Percentiles rank a stretch among this genome's conserved stretches.
phyloP scores from a whole-genome alignment of 2,113 vertebrate species.

The Clarias gariepinus region DNA sequence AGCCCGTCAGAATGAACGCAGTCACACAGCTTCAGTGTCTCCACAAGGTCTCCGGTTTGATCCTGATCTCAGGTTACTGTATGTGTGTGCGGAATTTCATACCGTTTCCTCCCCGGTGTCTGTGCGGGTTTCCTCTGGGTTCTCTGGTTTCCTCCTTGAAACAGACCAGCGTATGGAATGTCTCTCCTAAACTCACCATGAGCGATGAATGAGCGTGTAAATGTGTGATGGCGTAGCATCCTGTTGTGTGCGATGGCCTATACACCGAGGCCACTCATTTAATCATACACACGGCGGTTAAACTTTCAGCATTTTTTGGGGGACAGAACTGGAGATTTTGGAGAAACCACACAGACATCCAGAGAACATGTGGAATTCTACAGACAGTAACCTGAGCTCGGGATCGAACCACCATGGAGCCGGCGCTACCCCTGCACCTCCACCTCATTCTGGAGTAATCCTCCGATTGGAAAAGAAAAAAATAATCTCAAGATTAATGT shows the following conservation, averaged over 20 bases:
- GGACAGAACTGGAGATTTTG: not conserved
- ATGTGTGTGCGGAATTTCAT: not conserved
- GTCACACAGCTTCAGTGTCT: not conserved
- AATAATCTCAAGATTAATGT: not conserved
- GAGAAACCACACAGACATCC: not conserved
- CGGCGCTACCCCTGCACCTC: not conserved
- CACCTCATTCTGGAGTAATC: not conserved
- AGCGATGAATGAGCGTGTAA: not conserved
- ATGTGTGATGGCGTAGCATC: not conserved
- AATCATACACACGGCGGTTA: not conserved
- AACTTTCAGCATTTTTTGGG: not conserved
- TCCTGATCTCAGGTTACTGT: not conserved
- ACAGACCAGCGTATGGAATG: not conserved
- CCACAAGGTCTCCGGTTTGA: not conserved
- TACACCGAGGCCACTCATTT: too few species aligned
- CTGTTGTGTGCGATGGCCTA: not conserved
- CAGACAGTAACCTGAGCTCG: not conserved
- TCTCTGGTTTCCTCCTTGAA: not conserved
- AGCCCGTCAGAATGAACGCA: not conserved
- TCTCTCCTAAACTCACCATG: not conserved
- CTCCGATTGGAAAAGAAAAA: not conserved
- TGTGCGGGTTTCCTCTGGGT: conserved; percentile 6
- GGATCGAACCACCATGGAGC: not conserved
- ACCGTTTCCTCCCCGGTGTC: not conserved
- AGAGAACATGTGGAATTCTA: not conserved